Conservation (phyloP, 2,113 vertebrate species). For the Castor canadensis region DNA sequence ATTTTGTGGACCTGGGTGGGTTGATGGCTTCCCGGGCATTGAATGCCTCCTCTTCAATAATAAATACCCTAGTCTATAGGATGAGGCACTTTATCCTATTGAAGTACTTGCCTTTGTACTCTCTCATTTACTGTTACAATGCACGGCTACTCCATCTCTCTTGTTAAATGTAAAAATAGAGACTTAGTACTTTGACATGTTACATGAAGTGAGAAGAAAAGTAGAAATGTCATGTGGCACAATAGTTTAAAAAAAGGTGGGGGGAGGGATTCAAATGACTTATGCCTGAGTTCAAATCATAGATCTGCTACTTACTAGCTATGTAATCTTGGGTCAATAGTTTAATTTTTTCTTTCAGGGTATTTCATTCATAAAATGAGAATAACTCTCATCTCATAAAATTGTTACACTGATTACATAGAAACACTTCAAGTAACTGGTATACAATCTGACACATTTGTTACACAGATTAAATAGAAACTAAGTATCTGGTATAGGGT, state of each 20-base stretch:
- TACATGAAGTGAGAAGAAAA: background rate
- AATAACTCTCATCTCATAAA: background rate
- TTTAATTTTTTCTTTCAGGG: background rate
- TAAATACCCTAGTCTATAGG: background rate
- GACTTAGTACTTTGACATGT: background rate
- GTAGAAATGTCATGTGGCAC: background rate
- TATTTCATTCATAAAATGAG: background rate
- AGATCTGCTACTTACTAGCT: background rate
- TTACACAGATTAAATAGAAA: slow-evolving; percentile 27
- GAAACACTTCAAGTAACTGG: background rate
- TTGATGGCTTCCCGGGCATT: background rate
- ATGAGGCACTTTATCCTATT: background rate
- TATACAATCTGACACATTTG: background rate
- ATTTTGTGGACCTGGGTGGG: background rate
- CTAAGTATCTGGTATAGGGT: background rate
- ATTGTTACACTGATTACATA: slow-evolving; percentile 3
- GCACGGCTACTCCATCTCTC: background rate
- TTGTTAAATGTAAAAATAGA: slow-evolving; percentile 1
- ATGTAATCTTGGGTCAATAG: background rate
- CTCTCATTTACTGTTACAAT: background rate
- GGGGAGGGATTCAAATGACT: background rate
- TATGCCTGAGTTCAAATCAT: background rate
- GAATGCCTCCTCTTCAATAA: slow-evolving; percentile 1
- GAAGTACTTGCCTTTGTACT: background rate
- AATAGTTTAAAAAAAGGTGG: background rate